phyloP scores from a whole-genome alignment of 2,888 invertebrate genomes.

The Leptura quadrifasciata region DNA sequence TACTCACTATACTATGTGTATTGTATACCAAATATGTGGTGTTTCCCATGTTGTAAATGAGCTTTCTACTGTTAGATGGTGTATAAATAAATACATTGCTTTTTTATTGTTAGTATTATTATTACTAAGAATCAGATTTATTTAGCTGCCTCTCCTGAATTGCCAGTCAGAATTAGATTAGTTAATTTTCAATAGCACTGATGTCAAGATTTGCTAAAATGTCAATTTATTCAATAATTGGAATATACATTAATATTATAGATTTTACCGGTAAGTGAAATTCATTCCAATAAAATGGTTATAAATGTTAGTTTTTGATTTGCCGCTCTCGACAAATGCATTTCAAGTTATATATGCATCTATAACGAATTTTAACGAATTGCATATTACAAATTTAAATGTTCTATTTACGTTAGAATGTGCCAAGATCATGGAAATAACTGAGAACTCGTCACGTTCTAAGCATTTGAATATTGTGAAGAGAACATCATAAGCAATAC shows the following conservation, averaged over 20 bases:
- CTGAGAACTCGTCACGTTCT: constrained; percentile 25
- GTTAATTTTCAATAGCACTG: too few relatives aligned
- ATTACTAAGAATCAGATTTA: neutral
- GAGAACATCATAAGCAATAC: constrained; percentile 42
- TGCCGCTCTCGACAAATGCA: constrained; percentile 19
- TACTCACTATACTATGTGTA: too few relatives aligned
- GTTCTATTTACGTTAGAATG: constrained; percentile 35
- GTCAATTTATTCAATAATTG: too few relatives aligned
- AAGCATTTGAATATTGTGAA: constrained; percentile 2
- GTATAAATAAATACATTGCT: too few relatives aligned
- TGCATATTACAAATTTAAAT: constrained; percentile 68
- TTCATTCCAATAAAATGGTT: neutral
- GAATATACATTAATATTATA: too few relatives aligned
- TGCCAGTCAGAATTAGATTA: too few relatives aligned
- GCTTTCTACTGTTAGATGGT: too few relatives aligned
- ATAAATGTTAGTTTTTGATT: neutral
- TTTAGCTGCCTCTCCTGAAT: too few relatives aligned
- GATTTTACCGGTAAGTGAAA: neutral
- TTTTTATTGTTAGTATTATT: too few relatives aligned
- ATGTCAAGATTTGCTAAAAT: too few relatives aligned
- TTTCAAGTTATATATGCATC: constrained; percentile 58
- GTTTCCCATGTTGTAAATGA: too few relatives aligned
- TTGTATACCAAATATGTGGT: too few relatives aligned
- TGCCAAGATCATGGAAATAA: neutral
- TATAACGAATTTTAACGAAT: constrained; percentile 69